Conservation (phyloP, 2,797 vertebrate species). For the Arnoldichthys spilopterus region DNA sequence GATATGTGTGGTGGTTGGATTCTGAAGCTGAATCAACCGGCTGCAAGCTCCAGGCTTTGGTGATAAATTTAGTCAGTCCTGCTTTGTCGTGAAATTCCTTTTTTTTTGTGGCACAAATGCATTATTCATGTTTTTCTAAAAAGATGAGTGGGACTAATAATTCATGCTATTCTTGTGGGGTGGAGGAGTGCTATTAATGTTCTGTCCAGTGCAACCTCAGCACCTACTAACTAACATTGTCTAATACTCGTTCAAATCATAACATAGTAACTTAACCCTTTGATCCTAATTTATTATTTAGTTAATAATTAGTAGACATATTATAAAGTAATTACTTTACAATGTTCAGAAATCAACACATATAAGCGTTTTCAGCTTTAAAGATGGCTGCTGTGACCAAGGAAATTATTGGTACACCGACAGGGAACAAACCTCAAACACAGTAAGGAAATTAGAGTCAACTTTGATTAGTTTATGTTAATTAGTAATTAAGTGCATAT, state of each 20-base stretch:
- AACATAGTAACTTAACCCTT: background rate
- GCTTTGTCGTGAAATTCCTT: constrained; percentile 37
- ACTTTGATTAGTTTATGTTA: too few relatives aligned
- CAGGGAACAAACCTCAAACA: too few relatives aligned
- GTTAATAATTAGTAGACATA: background rate
- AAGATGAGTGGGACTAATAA: constrained; percentile 69
- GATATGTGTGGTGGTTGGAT: background rate
- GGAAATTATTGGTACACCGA: too few relatives aligned
- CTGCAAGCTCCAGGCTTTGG: constrained; percentile 8
- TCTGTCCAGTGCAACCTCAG: constrained; percentile 54
- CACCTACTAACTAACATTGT: background rate
- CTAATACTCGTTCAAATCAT: background rate
- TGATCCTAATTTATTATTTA: background rate
- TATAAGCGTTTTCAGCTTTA: too few relatives aligned
- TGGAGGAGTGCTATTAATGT: constrained; percentile 54
- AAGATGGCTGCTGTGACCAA: too few relatives aligned
- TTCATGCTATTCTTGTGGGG: constrained; percentile 66
- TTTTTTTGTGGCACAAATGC: constrained; percentile 64
- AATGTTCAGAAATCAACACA: too few relatives aligned
- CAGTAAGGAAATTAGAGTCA: too few relatives aligned
- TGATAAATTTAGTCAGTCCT: constrained; percentile 39
- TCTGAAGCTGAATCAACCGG: background rate
- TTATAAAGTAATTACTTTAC: too few relatives aligned
- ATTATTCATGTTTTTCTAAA: constrained; percentile 73
- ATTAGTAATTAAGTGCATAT: too few relatives aligned